Evolutionary conservation across 2,888 invertebrate species (phyloP).

Genomic region (Xiphydria camelus): DNA sequence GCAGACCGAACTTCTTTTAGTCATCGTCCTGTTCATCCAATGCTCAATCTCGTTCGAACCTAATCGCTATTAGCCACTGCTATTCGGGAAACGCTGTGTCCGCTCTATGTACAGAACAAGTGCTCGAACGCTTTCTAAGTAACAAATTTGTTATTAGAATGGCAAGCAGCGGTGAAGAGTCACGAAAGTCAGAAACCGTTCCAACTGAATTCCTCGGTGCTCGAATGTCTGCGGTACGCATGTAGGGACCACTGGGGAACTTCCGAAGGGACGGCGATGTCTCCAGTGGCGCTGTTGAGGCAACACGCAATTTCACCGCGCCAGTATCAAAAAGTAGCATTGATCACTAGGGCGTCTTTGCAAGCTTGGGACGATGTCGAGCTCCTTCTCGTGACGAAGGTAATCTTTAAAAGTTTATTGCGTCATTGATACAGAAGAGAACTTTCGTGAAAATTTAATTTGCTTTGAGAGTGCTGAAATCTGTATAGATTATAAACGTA

Average conservation of each 20-base stretch:
- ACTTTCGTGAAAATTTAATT: no score
- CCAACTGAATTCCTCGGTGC: conserved; percentile 51
- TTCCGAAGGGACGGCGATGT: conserved; percentile 61
- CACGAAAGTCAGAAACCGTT: conserved; percentile 44
- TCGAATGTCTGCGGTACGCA: conserved; percentile 61
- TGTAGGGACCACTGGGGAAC: conserved; percentile 63
- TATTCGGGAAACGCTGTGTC: no score
- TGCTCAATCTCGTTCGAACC: no score
- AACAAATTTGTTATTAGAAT: conserved; percentile 59
- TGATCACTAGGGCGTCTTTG: conserved; percentile 65
- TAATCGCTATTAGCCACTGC: no score
- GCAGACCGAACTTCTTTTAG: no score
- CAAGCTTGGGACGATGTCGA: conserved; percentile 69
- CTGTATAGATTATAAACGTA: no score
- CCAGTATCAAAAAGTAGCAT: conserved; percentile 73
- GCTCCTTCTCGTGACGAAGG: conserved; percentile 66
- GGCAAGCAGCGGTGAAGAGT: conserved; percentile 62
- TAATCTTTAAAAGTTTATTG: conserved; percentile 35
- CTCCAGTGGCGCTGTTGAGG: conserved; percentile 62
- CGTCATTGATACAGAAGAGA: not conserved
- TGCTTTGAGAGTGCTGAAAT: conserved; percentile 8
- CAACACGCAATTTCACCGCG: conserved; percentile 61
- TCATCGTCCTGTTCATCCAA: no score
- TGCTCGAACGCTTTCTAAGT: not conserved
- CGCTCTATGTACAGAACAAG: no score